A percentile compares a stretch with the other conserved stretches of the same genome.
These are phyloP conservation scores for Parnassius mnemosyne DNA, from an alignment of 2,888 invertebrate species.

Conservation along the genomic window DNA sequence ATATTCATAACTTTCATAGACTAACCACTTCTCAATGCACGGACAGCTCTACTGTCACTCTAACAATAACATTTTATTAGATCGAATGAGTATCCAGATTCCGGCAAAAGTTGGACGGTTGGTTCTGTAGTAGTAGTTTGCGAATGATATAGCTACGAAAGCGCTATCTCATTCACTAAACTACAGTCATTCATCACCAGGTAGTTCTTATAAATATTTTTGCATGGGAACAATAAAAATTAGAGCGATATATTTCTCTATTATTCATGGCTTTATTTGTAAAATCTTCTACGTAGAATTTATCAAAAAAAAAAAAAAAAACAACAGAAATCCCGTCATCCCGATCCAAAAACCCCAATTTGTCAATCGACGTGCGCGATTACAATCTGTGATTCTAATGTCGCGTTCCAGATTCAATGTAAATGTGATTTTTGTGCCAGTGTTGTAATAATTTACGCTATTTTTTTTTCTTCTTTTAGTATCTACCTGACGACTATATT, in stretches of 20 bases:
- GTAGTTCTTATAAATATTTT: slow-evolving; percentile 11
- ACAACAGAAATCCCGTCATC: slow-evolving; percentile 4
- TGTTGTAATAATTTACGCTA: slow-evolving; percentile 13
- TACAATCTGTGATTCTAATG: slow-evolving; percentile 46
- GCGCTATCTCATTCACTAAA: neutral
- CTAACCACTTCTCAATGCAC: no score
- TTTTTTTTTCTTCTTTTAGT: slow-evolving; percentile 21
- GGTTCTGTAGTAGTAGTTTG: no score
- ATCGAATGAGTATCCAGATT: no score
- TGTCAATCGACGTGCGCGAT: slow-evolving; percentile 35
- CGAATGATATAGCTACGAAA: no score
- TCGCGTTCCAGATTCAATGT: slow-evolving; percentile 42
- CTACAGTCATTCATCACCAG: neutral
- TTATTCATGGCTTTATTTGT: slow-evolving; percentile 1
- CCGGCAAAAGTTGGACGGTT: no score
- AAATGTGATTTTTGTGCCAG: slow-evolving; percentile 31
- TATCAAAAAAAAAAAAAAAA: neutral
- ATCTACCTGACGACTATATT: slow-evolving; percentile 15
- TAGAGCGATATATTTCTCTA: neutral
- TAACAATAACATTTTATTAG: no score
- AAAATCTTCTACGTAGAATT: neutral
- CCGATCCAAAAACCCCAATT: slow-evolving; percentile 25
- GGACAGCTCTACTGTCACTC: no score
- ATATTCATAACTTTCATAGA: no score
- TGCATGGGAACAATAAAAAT: slow-evolving; percentile 17